These are phyloP conservation scores for Eupithecia centaureata DNA, from an alignment of 2,888 invertebrate genomes.

Conservation along the genomic window DNA sequence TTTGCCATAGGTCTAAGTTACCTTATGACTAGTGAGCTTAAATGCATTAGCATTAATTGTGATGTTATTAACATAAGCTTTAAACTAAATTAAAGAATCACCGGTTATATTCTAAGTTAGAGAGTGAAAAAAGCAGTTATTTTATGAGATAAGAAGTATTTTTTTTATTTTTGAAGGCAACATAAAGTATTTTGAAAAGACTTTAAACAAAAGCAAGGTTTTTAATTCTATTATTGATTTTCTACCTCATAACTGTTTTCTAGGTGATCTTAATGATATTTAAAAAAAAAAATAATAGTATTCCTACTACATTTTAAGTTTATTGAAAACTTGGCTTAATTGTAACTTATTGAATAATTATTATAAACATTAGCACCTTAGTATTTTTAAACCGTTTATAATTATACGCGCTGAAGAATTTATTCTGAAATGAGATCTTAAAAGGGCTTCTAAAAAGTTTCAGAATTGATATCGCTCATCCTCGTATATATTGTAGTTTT, in stretches of 20 bases:
- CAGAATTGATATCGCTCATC: not conserved
- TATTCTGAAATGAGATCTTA: constrained; percentile 20
- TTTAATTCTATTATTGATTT: too few species aligned
- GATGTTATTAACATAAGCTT: constrained; percentile 31
- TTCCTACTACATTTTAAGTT: not conserved
- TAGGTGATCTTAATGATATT: too few species aligned
- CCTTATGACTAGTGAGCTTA: constrained; percentile 75
- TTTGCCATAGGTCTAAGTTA: constrained; percentile 41
- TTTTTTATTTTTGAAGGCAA: not conserved
- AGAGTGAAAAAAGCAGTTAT: not conserved
- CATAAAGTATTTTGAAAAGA: not conserved
- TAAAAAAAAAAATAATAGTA: too few species aligned
- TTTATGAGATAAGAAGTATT: not conserved
- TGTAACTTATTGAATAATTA: constrained; percentile 8
- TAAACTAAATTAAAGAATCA: constrained; percentile 34
- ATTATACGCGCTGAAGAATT: not conserved
- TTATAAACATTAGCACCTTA: constrained; percentile 29
- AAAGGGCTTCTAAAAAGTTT: constrained; percentile 6
- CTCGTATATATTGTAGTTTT: not conserved
- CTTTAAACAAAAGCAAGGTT: too few species aligned
- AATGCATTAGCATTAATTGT: constrained; percentile 47
- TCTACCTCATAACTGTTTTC: too few species aligned
- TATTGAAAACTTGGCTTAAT: not conserved
- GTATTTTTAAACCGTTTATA: not conserved
- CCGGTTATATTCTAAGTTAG: constrained; percentile 16